These are phyloP conservation scores for Varanus salvator DNA, from an alignment of 2,113 vertebrate genomes.

Conservation along the genomic window DNA sequence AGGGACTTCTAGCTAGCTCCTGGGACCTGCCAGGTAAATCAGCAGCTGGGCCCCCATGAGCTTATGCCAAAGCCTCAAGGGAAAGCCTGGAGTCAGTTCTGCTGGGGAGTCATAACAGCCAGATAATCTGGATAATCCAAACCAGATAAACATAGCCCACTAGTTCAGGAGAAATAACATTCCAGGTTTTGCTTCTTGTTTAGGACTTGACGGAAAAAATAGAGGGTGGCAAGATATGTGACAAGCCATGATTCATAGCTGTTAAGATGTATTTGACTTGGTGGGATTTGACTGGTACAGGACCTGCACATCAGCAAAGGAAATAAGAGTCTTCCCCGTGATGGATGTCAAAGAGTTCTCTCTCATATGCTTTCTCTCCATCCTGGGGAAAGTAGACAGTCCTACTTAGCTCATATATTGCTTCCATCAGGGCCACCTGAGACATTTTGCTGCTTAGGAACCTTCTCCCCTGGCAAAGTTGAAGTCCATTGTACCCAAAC, in stretches of 20 bases:
- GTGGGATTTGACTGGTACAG: background rate
- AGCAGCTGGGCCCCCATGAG: no score
- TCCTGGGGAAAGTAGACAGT: background rate
- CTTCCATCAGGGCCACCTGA: background rate
- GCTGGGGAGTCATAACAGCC: background rate
- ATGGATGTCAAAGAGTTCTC: background rate
- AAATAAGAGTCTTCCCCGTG: background rate
- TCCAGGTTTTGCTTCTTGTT: background rate
- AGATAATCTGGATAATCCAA: no score
- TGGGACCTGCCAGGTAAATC: no score
- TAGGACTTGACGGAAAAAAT: background rate
- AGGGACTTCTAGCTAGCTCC: no score
- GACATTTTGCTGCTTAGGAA: no score
- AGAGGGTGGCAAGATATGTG: background rate
- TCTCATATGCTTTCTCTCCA: no score
- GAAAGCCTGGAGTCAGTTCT: background rate
- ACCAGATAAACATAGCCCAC: background rate
- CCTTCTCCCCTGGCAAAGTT: no score
- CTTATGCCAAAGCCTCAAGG: no score
- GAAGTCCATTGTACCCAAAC: no score
- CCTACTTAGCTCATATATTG: background rate
- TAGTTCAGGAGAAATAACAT: background rate
- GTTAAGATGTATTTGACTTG: background rate
- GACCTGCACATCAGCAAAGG: background rate
- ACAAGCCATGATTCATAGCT: background rate